Evolutionary conservation across 2,113 vertebrate genomes (phyloP), one percentile per base, ranked within the genome.

Genomic region (Onychostoma macrolepis): DNA sequence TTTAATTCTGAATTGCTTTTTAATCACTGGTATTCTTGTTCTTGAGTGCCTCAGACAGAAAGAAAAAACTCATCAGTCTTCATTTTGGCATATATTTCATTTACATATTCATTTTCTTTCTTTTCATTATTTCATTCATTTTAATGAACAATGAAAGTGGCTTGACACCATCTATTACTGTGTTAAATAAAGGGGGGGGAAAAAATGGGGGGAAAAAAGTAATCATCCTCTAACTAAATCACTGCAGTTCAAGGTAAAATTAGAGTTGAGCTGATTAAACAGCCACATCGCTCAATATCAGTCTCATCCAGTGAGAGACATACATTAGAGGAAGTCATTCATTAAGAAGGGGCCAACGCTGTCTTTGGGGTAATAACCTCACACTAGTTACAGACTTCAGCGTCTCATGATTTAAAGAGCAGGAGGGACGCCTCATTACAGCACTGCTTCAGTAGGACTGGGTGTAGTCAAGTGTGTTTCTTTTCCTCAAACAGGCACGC

Each of bases 101-200:
- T 78, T 78, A 21, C 76, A 78, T 80, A 80, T 61, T 61, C 21
- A 61, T 61, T 36, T 38, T 28, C 41, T 50, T 77, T 77, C 21
- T 30, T 30, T 30, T 1, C 43, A 50, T 77, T 77, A 77, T 77
- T 77, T 50, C 26, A 3, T 50, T 48, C n/a, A 77, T 50, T 77
- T 77, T 77, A 77, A 77, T 80, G 53, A 80, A 80, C 78, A 80
- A 61, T 80, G 78, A 41, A 38, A 38, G 53, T 80, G 38, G 78
- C 53, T 38, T 58, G 50, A 61, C 30, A 80, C 30, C 10, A 80
- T 80, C 30, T 53, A 78, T 78, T 78, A 78, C 76, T 6, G n/a
- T 78, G 15, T 48, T 4, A 21, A 30, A 79, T 28, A 28, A 28
- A 15, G 4, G 13, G 13, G 45, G 4, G 13, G 13, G 45, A 3